These are phyloP conservation scores for Colletes latitarsis DNA, from an alignment of 1,140 invertebrate species.

Conservation along the genomic window DNA sequence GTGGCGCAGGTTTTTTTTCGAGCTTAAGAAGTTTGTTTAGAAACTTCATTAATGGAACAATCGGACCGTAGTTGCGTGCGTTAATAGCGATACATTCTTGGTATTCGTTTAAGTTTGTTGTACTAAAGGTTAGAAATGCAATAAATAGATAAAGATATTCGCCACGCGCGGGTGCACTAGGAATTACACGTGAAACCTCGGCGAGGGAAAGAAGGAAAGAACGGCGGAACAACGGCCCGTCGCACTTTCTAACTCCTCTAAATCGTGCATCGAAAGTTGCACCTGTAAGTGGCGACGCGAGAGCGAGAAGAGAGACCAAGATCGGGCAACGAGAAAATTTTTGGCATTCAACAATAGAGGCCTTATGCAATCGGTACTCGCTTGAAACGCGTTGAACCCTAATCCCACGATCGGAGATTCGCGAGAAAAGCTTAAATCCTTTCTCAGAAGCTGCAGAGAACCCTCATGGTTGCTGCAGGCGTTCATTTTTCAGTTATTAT, in stretches of 20 bases:
- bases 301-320: background rate
- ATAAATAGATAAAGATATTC: no score
- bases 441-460: no score
- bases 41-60: no score
- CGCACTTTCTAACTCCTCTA: conserved; percentile 42
- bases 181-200: background rate
- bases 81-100: no score
- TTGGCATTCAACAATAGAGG: background rate
- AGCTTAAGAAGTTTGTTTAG: no score
- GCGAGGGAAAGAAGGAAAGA: conserved; percentile 17
- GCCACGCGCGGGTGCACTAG: no score
- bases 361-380: conserved; percentile 5
- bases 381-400: conserved; percentile 2
- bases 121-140: no score
- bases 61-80: no score
- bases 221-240: conserved; percentile 1
- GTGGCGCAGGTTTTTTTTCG: no score
- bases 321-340: background rate
- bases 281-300: background rate
- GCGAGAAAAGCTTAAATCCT: conserved; percentile 27
- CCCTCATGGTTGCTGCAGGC: no score
- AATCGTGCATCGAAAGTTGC: conserved; percentile 34
- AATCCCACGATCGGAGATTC: conserved; percentile 7
- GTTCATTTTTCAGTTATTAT: no score
- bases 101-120: no score